These are phyloP conservation scores for Saccopteryx bilineata DNA, from an alignment of 2,113 vertebrate genomes.

Conservation along the genomic window DNA sequence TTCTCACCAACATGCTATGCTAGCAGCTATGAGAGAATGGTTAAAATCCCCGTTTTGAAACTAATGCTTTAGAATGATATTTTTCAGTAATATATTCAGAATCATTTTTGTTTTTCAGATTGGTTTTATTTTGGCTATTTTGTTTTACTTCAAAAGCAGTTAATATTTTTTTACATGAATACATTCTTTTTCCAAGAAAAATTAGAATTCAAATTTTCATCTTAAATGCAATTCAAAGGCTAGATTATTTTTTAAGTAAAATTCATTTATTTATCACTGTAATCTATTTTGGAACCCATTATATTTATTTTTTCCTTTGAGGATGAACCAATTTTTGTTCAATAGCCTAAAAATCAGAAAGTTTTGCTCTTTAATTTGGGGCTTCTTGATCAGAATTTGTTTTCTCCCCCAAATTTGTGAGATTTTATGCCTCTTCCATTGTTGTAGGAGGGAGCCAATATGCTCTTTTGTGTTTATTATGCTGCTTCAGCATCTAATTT, in stretches of 20 bases:
- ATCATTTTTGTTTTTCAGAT: not conserved
- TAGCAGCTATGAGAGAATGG: not conserved
- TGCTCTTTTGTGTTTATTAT: not conserved
- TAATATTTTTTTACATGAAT: not conserved
- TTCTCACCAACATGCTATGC: not conserved
- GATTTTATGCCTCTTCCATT: not conserved
- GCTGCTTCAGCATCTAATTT: not conserved
- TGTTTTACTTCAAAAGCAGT: not conserved
- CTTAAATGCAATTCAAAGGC: conserved; percentile 25
- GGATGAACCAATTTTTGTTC: not conserved
- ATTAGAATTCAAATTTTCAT: not conserved
- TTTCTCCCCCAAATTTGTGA: not conserved
- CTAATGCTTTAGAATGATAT: conserved; percentile 58
- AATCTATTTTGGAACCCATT: not conserved
- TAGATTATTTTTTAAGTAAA: not conserved
- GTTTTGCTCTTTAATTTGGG: not conserved
- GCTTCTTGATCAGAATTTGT: not conserved
- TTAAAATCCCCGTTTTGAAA: conserved; percentile 40
- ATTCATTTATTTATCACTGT: not conserved
- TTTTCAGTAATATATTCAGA: not conserved
- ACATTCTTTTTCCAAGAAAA: not conserved
- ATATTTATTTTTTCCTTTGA: conserved; percentile 1
- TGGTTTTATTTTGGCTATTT: not conserved
- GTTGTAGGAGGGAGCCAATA: not conserved
- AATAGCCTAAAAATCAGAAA: not conserved